Evolutionary conservation across 2,797 vertebrate species (phyloP).

Genomic region (Sarcophilus harrisii): DNA sequence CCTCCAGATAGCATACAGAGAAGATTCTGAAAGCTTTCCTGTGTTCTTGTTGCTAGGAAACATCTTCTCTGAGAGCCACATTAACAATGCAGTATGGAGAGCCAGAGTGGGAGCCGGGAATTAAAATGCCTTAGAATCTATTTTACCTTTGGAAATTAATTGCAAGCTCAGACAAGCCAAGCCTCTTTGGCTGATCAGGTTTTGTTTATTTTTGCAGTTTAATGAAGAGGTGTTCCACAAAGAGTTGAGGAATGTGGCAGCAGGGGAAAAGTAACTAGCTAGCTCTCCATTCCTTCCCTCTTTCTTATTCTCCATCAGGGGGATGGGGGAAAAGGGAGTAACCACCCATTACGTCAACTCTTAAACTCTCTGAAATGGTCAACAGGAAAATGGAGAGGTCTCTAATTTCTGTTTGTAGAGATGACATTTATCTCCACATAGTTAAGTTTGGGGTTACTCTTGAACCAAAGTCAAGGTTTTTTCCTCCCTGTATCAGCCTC

Average conservation of each 20-base stretch:
- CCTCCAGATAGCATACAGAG: accelerated
- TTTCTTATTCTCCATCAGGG: not conserved
- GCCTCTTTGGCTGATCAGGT: conserved; percentile 21
- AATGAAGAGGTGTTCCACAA: conserved; percentile 35
- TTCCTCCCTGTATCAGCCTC: not conserved
- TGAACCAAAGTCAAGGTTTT: not conserved
- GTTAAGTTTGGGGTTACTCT: not conserved
- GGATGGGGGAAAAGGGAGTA: not conserved
- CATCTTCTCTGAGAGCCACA: conserved; percentile 25
- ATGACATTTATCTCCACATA: not conserved
- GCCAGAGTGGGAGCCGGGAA: not conserved
- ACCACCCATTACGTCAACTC: not conserved
- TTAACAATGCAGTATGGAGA: conserved; percentile 9
- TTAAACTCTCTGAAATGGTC: not conserved
- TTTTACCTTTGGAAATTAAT: conserved; percentile 61
- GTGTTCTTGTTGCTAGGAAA: conserved; percentile 66
- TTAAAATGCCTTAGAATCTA: conserved; percentile 62
- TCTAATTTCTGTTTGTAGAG: not conserved
- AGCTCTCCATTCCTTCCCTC: not conserved
- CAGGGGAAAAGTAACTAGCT: not conserved
- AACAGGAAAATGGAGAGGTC: not conserved
- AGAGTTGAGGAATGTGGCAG: conserved; percentile 13
- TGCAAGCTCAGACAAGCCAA: conserved; percentile 50
- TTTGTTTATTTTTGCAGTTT: conserved; percentile 14
- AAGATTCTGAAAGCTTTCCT: conserved; percentile 28